Percentiles rank a stretch among this genome's conserved stretches.
phyloP scores from a whole-genome alignment of 2,113 vertebrate genomes.

The Oreochromis niloticus region DNA sequence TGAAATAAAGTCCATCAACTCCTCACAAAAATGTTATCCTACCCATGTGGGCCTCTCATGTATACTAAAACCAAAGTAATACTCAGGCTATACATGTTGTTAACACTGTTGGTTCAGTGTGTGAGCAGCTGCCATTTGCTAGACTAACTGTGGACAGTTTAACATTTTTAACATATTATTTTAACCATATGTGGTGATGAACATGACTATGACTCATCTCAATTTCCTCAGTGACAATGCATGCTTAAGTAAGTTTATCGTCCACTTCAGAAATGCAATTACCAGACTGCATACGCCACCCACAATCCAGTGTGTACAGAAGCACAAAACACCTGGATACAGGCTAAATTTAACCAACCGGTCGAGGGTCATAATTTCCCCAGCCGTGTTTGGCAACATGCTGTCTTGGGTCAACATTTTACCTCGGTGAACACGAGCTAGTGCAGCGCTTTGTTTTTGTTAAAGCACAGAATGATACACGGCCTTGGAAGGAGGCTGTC shows the following conservation, averaged over 20 bases:
- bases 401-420: neutral
- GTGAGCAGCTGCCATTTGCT: neutral
- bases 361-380: neutral
- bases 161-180: neutral
- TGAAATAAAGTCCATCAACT: neutral
- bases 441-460: slow-evolving; percentile 1
- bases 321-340: slow-evolving; percentile 15
- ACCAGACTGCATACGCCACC: neutral
- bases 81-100: neutral
- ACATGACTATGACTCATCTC: neutral
- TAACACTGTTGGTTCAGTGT: neutral
- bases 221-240: neutral
- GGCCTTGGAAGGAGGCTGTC: neutral
- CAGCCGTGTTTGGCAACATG: neutral
- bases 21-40: neutral
- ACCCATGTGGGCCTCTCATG: neutral
- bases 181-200: neutral
- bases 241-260: neutral
- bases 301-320: neutral
- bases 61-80: neutral
- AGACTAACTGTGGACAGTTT: neutral
- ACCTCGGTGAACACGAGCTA: neutral
- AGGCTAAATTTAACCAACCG: slow-evolving; percentile 25
- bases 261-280: neutral
- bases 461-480: slow-evolving; percentile 18